Percentiles rank a stretch among this genome's conserved stretches.
Conservation (phyloP, 2,113 vertebrate genomes). For the Gopherus flavomarginatus region DNA sequence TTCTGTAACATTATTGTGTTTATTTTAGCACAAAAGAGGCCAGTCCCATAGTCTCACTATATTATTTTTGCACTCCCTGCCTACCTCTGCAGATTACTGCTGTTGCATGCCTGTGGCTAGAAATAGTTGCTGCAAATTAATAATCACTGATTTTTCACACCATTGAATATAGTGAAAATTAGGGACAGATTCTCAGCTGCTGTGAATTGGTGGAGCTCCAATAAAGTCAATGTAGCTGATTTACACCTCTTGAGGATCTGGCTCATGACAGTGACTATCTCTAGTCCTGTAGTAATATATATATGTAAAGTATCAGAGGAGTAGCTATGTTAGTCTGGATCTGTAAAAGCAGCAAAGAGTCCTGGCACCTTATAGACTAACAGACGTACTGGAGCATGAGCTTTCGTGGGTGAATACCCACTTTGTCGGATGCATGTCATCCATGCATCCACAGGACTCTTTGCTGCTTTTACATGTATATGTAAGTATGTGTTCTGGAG, state of each 20-base stretch:
- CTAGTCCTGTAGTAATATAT: background rate
- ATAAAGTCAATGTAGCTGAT: background rate
- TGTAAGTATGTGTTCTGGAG: background rate
- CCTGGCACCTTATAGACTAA: too few relatives aligned
- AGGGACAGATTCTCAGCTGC: background rate
- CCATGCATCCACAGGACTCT: too few relatives aligned
- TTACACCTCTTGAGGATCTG: background rate
- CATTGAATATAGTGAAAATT: background rate
- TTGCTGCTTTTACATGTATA: background rate
- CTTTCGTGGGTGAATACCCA: too few relatives aligned
- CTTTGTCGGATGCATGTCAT: too few relatives aligned
- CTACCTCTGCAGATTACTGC: background rate
- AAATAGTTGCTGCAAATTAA: conserved; percentile 12
- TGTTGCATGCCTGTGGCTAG: background rate
- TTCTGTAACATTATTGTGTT: background rate
- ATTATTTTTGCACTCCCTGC: background rate
- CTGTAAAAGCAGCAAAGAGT: too few relatives aligned
- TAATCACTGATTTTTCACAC: background rate
- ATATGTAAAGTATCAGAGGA: background rate
- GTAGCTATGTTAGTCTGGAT: too few relatives aligned
- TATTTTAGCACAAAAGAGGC: background rate
- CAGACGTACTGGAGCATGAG: too few relatives aligned
- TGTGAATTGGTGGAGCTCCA: background rate
- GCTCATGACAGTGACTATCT: background rate
- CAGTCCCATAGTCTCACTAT: background rate